These are phyloP conservation scores for Petrocephalus sullivani DNA, from an alignment of 2,797 vertebrate genomes.

Conservation along the genomic window DNA sequence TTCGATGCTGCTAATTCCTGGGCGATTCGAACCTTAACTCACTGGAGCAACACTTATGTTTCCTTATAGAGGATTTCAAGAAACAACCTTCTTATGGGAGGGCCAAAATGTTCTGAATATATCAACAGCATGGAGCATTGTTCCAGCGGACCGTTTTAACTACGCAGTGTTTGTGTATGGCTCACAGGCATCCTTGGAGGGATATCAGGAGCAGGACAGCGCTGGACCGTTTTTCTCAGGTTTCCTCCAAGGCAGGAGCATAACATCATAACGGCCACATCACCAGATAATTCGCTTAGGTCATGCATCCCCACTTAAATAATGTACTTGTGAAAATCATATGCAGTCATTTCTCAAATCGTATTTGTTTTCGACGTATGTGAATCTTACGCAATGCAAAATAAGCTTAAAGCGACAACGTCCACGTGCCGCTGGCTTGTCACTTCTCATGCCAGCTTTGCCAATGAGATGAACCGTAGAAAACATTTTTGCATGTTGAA, in stretches of 20 bases:
- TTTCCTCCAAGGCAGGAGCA: background rate
- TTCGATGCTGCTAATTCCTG: background rate
- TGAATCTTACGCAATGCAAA: background rate
- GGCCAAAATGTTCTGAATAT: background rate
- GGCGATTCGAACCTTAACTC: background rate
- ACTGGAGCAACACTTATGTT: background rate
- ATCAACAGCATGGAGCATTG: background rate
- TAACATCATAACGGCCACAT: background rate
- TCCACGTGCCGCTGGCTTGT: background rate
- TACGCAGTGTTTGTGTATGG: background rate
- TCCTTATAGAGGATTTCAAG: background rate
- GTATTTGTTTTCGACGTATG: background rate
- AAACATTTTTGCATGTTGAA: background rate
- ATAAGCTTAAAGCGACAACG: background rate
- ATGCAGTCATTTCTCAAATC: background rate
- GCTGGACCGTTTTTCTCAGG: conserved; percentile 14
- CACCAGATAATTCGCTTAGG: background rate
- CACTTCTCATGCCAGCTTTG: background rate
- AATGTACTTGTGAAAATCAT: background rate
- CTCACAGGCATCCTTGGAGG: background rate
- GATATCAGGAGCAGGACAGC: background rate
- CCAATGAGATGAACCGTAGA: background rate
- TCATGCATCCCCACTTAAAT: background rate
- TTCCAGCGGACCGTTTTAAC: background rate
- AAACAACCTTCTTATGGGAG: background rate